Evolutionary conservation across 2,797 vertebrate genomes (phyloP), one percentile per base, ranked within the genome.

Genomic region (Sylvilagus floridanus): DNA sequence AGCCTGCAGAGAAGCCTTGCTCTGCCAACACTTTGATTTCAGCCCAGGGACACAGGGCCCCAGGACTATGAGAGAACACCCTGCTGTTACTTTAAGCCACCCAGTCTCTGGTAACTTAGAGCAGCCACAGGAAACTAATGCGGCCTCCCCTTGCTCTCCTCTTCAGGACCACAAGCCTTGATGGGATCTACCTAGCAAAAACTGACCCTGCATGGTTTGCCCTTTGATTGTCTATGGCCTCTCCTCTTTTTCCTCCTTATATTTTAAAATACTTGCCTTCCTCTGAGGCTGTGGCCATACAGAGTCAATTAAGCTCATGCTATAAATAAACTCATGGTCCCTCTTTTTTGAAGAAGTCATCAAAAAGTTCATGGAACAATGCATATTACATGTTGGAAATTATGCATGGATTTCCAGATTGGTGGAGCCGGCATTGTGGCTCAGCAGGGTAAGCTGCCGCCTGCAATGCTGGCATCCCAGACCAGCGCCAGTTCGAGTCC

Each of bases 181-280:
- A 28, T 11, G 54, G 81, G 28, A 52, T 78, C 71, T 19, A 4
- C 28, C 30, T 62, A 6, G 7, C 2, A 12, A 54, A 47, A 22
- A 47, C 32, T 54, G 14, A 10, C 35, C 22, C 62, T 81, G 60
- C 42, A 6, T 22, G 54, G 3, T 88, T 93, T 82, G n/a, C 12
- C 22, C 13, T 22, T 50, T 84, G 32, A 37, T 62, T 52, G 14
- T 65, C 9, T 76, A 37, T 84, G 42, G 30, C 35, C 26, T 71
- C 60, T 37, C 30, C 28, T 88, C 35, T 42, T 73, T 57, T 78
- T 42, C 24, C 52, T 35, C 2, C 37, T 86, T 54, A 12, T 81
- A 76, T 92, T 94, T 88, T 63, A 76, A 83, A 68, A 30, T 69
- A 66, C 30, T 78, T 66, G 30, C 75, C 26, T 69, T 82, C 32